Base-by-base conservation (phyloP, 1,140 invertebrate genomes). In the Ericerus pela region DNA sequence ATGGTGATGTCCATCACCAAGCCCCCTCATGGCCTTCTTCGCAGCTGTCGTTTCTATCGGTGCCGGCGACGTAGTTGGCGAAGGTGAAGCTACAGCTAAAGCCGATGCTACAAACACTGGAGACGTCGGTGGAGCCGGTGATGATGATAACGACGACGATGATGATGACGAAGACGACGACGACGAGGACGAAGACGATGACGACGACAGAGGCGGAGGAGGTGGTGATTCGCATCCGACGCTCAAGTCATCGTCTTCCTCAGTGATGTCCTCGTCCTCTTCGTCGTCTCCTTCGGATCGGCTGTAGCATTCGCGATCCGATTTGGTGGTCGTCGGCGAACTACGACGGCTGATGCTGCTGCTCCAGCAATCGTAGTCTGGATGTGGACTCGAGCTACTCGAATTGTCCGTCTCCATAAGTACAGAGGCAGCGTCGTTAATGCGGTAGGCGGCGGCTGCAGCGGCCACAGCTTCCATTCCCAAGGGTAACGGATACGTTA, bases 181-280 rank as follows among this genome's bases (percentile, higher is more conserved):
- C n/a, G n/a, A n/a, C n/a, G n/a, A n/a, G n/a, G n/a, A n/a, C n/a
- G n/a, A n/a, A n/a, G n/a, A n/a, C 29, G 22, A 51, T 20, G n/a
- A 12, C 38, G 36, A 29, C 27, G 43, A 16, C 51, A 1, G 30
- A 29, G 22, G 37, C 18, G 16, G 29, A 12, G 28, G 14, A 31
- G 51, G 43, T 16, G 41, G 53, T 30, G 55, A 36, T 37, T 54
- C 57, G n/a, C 55, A 61, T 14, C 59, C 59, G 29, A 60, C 59
- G 47, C 59, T 60, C 1, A 60, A 26, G 12, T 55, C 59, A 29
- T 60, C 59, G 27, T 60, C 59, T 27, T 59, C 58, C 20, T 55
- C 54, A 5, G 47, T 52, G 29, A 37, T 37, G 28, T 53, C 37
- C 24, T 57, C 47, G n/a, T 29, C 51, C 5, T 53, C 51, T 29